Evolutionary conservation across 2,888 invertebrate genomes (phyloP).

Genomic region (Dasypogon diadema): DNA sequence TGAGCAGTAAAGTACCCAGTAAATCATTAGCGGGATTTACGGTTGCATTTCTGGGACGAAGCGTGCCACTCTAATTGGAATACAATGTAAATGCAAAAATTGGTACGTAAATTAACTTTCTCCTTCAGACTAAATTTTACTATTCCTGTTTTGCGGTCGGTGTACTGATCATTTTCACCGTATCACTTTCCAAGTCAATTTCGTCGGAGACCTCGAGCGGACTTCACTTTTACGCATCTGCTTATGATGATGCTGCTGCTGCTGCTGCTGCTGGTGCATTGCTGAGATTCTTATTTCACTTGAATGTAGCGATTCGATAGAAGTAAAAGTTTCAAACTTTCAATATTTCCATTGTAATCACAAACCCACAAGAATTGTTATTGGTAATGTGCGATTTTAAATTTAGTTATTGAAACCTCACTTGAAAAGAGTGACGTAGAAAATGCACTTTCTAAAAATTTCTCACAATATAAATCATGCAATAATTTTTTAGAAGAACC

Average conservation of each 20-base stretch:
- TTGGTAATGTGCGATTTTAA: no score
- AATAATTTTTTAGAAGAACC: no score
- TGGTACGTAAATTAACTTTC: conserved; percentile 36
- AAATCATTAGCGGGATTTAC: neutral
- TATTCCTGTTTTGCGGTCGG: conserved; percentile 20
- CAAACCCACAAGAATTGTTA: no score
- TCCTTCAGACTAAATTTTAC: conserved; percentile 14
- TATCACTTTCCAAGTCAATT: conserved; percentile 28
- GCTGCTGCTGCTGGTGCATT: no score
- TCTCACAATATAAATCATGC: no score
- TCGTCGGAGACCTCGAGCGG: conserved; percentile 5
- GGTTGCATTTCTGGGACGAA: neutral
- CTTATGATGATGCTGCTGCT: neutral
- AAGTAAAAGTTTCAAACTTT: conserved; percentile 5
- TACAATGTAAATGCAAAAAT: neutral
- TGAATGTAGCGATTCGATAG: neutral
- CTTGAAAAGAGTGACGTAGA: no score
- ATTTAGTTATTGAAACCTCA: no score
- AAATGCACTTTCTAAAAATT: no score
- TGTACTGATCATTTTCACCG: conserved; percentile 23
- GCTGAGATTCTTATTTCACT: conserved; percentile 22
- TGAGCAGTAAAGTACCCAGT: no score
- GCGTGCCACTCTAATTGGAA: neutral
- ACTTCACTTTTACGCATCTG: conserved; percentile 34
- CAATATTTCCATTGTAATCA: no score